phyloP scores from a whole-genome alignment of 2,113 vertebrate species.

The Eleginops maclovinus region DNA sequence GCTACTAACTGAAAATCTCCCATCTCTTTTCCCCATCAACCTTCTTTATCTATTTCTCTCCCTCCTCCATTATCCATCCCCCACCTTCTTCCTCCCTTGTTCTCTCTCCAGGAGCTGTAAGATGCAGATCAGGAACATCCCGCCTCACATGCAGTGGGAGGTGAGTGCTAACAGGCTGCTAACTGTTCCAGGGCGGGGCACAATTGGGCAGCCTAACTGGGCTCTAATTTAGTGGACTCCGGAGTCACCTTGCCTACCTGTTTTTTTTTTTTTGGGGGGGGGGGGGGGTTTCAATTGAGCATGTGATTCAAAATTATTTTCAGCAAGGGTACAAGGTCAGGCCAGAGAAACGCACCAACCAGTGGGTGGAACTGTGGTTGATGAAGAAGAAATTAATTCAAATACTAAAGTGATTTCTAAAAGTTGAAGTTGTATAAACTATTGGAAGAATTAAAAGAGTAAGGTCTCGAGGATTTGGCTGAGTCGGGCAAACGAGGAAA shows the following conservation, averaged over 20 bases:
- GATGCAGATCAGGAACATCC: constrained; percentile 96
- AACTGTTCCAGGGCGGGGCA: constrained; percentile 66
- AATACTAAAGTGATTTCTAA: not conserved
- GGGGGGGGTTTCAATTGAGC: constrained; percentile 49
- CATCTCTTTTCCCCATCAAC: constrained; percentile 21
- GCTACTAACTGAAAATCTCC: constrained; percentile 36
- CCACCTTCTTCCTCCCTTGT: constrained; percentile 29
- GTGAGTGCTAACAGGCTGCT: constrained; percentile 84
- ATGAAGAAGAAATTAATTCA: constrained; percentile 11
- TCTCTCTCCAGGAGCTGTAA: constrained; percentile 90
- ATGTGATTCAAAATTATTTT: constrained; percentile 18
- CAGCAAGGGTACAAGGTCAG: constrained; percentile 3
- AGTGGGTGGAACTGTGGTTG: not conserved
- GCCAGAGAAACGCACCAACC: not conserved
- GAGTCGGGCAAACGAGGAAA: not conserved
- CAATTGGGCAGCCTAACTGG: constrained; percentile 36
- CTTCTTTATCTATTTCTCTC: constrained; percentile 24
- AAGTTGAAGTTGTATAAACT: not conserved
- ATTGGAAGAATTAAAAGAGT: not conserved
- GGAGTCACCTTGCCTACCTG: constrained; percentile 44
- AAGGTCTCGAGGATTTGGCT: not conserved
- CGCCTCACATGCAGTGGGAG: constrained; percentile 97
- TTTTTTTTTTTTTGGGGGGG: too few relatives aligned
- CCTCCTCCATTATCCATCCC: constrained; percentile 12
- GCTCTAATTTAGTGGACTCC: constrained; percentile 49